These are phyloP conservation scores for Eilema sororculum DNA, from an alignment of 2,888 invertebrate species.

Conservation along the genomic window DNA sequence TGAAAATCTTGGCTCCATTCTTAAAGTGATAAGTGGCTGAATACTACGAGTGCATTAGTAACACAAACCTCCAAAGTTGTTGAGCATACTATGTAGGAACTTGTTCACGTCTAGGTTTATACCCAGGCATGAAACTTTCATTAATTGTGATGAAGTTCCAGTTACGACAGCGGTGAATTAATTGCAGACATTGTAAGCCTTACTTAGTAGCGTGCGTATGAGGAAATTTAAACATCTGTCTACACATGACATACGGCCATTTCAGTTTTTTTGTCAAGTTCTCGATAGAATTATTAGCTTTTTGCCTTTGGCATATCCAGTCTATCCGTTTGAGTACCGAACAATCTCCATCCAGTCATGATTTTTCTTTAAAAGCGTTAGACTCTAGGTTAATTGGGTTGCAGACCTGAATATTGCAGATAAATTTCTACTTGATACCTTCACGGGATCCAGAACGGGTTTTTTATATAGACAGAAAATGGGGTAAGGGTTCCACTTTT, in stretches of 20 bases:
- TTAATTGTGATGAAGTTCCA: constrained; percentile 3
- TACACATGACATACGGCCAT: not conserved
- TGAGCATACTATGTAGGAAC: not conserved
- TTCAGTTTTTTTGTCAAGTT: too few relatives aligned
- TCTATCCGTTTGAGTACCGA: too few relatives aligned
- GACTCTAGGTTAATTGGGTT: too few relatives aligned
- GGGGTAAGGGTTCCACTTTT: too few relatives aligned
- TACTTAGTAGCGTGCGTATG: not conserved
- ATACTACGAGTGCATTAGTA: not conserved
- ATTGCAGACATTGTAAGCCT: constrained; percentile 8
- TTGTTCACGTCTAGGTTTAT: constrained; percentile 1
- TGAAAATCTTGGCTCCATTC: not conserved
- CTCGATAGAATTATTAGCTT: too few relatives aligned
- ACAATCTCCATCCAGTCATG: too few relatives aligned
- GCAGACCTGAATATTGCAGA: too few relatives aligned
- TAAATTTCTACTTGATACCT: too few relatives aligned
- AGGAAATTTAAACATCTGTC: not conserved
- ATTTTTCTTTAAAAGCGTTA: too few relatives aligned
- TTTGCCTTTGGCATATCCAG: too few relatives aligned
- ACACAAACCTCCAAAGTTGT: not conserved
- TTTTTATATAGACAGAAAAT: too few relatives aligned
- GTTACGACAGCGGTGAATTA: constrained; percentile 6
- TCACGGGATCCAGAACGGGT: too few relatives aligned
- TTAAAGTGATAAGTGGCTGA: not conserved
- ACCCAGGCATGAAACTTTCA: constrained; percentile 6